Evolutionary conservation across 2,888 invertebrate species (phyloP).

Genomic region (Onthophagus sagittarius): DNA sequence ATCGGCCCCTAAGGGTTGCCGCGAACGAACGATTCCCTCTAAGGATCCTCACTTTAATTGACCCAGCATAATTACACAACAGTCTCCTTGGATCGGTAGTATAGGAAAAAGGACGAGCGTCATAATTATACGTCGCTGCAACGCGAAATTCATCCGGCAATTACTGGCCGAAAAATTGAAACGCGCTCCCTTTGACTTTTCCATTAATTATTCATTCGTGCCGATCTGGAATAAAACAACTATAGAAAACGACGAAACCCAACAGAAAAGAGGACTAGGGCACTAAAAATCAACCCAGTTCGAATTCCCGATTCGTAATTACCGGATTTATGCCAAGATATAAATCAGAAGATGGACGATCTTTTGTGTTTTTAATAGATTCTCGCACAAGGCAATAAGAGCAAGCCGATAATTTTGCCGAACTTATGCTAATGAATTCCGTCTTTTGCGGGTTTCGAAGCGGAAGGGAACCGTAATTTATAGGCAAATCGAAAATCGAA

Average conservation of each 20-base stretch:
- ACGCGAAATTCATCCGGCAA: constrained; percentile 23
- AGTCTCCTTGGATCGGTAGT: not conserved
- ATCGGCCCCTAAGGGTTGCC: constrained; percentile 9
- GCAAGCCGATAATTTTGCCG: not conserved
- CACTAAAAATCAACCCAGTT: not conserved
- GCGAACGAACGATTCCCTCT: not conserved
- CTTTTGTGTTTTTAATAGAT: not conserved
- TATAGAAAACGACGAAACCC: not conserved
- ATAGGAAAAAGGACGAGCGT: constrained; percentile 1
- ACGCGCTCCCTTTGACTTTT: constrained; percentile 20
- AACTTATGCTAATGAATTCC: not conserved
- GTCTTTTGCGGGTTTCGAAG: not conserved
- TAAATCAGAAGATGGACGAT: not conserved
- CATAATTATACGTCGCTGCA: constrained; percentile 22
- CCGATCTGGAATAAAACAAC: not conserved
- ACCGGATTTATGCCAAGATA: not conserved
- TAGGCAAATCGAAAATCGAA: not conserved
- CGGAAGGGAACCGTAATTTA: not conserved
- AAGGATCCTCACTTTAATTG: constrained; percentile 4
- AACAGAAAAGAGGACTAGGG: too few relatives aligned
- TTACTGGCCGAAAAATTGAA: constrained; percentile 22
- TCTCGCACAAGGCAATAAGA: not conserved
- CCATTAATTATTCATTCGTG: constrained; percentile 25
- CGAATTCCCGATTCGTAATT: not conserved
- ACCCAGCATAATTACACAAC: constrained; percentile 5